phyloP scores from a whole-genome alignment of 1,140 invertebrate species.

The Brachionus angularis region DNA sequence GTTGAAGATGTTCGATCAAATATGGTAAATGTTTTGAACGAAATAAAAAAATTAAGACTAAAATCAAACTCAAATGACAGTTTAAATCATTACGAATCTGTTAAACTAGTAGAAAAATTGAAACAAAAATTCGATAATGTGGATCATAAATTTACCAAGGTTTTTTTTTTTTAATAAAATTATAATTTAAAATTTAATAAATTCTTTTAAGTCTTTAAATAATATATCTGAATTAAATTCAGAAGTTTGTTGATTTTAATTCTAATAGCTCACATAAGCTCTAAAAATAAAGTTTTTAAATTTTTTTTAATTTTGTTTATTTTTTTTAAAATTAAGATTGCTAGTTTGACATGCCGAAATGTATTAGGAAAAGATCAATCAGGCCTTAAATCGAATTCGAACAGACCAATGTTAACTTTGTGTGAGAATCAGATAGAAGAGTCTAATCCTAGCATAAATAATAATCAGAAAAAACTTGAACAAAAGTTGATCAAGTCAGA shows the following conservation, averaged over 20 bases:
- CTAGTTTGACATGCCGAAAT: not conserved
- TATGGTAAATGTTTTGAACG: not conserved
- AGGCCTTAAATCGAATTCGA: not conserved
- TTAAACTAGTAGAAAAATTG: not conserved
- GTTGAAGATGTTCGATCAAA: not conserved
- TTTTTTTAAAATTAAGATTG: not conserved
- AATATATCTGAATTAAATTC: not conserved
- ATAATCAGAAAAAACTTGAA: not conserved
- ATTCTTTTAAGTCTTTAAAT: too few relatives aligned
- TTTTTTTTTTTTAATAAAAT: too few relatives aligned
- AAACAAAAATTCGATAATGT: slow-evolving; percentile 3
- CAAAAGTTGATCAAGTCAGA: not conserved
- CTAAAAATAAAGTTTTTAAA: too few relatives aligned
- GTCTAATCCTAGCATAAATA: too few relatives aligned
- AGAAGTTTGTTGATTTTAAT: not conserved
- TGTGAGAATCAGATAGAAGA: not conserved
- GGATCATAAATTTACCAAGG: not conserved
- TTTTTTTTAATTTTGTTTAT: not conserved
- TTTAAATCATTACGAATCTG: not conserved
- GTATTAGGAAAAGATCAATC: not conserved
- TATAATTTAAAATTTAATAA: too few relatives aligned
- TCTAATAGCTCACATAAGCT: too few relatives aligned
- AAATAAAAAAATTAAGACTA: not conserved
- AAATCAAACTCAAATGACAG: not conserved
- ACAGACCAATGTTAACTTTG: not conserved